Percentiles rank a stretch among this genome's conserved stretches.
These are phyloP conservation scores for Tetragnatha montana DNA, from an alignment of 2,888 invertebrate genomes.

Conservation along the genomic window DNA sequence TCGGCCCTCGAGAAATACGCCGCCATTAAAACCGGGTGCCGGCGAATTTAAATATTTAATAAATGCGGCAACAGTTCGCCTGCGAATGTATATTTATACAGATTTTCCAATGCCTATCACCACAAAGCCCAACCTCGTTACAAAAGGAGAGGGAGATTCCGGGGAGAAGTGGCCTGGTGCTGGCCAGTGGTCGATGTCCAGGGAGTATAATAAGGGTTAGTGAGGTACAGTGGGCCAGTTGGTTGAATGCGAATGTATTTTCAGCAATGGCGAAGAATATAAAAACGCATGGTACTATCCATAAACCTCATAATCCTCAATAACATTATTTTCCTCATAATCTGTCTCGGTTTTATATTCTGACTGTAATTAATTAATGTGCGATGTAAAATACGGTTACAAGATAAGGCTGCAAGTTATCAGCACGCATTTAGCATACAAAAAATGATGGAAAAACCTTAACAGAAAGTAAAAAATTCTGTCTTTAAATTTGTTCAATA, in stretches of 20 bases:
- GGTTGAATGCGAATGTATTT: not conserved
- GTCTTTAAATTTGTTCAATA: too few species aligned
- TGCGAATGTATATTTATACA: conserved; percentile 67
- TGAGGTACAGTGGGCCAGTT: not conserved
- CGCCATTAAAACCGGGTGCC: conserved; percentile 60
- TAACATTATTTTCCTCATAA: too few species aligned
- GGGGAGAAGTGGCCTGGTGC: conserved; percentile 27
- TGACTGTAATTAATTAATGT: too few species aligned
- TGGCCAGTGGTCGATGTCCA: not conserved
- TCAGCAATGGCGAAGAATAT: not conserved
- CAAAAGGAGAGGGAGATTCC: conserved; percentile 27
- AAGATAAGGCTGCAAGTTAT: too few species aligned
- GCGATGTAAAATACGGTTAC: too few species aligned
- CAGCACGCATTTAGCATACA: too few species aligned
- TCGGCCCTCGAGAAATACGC: conserved; percentile 65
- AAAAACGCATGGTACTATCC: not conserved
- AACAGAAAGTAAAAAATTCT: too few species aligned
- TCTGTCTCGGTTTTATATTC: too few species aligned
- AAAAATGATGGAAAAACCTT: not conserved
- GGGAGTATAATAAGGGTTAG: not conserved
- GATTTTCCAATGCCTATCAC: conserved; percentile 66
- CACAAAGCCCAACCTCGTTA: conserved; percentile 69
- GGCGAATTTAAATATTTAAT: conserved; percentile 70
- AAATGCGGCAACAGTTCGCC: conserved; percentile 30
- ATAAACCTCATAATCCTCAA: not conserved